Conservation (phyloP, 2,888 invertebrate species). For the Automeris io region DNA sequence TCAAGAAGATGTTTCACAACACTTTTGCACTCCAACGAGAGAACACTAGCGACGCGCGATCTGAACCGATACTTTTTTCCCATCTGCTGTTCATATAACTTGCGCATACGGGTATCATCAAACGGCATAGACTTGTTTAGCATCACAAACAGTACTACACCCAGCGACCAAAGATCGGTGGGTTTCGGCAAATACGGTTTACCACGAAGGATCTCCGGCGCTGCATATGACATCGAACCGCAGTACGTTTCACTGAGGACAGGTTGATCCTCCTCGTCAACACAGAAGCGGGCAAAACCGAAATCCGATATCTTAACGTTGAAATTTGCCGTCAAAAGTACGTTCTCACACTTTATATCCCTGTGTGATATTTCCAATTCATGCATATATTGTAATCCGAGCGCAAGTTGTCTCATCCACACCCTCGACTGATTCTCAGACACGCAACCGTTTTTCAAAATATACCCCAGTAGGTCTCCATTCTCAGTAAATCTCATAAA, state of each 20-base stretch:
- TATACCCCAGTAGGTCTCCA: conserved; percentile 85
- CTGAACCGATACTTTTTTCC: conserved; percentile 80
- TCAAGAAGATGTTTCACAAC: conserved; percentile 81
- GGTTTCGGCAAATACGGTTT: conserved; percentile 83
- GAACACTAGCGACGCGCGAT: conserved; percentile 73
- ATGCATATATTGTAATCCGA: conserved; percentile 85
- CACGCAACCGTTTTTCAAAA: conserved; percentile 81
- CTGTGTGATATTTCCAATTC: conserved; percentile 85
- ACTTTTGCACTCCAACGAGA: conserved; percentile 79
- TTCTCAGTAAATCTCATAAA: conserved; percentile 88
- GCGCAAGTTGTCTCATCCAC: conserved; percentile 83
- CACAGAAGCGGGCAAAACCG: conserved; percentile 81
- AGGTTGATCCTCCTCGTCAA: conserved; percentile 50
- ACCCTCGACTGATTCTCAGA: conserved; percentile 82
- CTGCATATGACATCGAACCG: conserved; percentile 91
- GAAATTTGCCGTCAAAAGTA: conserved; percentile 82
- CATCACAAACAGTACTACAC: conserved; percentile 88
- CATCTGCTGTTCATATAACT: conserved; percentile 80
- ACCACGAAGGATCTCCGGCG: conserved; percentile 89
- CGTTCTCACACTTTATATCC: conserved; percentile 90
- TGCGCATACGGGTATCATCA: conserved; percentile 85
- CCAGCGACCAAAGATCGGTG: conserved; percentile 89
- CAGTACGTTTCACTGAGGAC: conserved; percentile 87
- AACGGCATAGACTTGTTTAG: conserved; percentile 90
- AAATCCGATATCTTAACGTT: conserved; percentile 90